Evolutionary conservation across 2,888 invertebrate species (phyloP).

Genomic region (Stenotaenia linearis): DNA sequence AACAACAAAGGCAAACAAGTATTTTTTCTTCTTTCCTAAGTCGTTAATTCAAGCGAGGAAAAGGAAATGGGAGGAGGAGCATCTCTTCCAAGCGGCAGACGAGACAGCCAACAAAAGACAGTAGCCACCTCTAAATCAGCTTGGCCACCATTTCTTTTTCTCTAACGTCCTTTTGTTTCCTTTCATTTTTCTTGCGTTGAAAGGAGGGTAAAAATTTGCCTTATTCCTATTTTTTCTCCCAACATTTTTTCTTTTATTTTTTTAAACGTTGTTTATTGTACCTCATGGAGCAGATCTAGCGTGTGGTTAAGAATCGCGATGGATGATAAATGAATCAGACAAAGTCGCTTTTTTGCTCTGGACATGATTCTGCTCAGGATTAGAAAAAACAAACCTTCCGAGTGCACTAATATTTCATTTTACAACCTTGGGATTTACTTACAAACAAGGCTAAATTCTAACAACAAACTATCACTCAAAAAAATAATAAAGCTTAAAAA

Average conservation of each 20-base stretch:
- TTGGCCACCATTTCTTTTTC: background rate
- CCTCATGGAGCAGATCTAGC: constrained; percentile 9
- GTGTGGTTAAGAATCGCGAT: constrained; percentile 19
- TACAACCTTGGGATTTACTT: constrained; percentile 23
- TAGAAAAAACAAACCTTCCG: constrained; percentile 1
- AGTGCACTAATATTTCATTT: constrained; percentile 23
- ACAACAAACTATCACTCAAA: background rate
- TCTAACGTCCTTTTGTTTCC: background rate
- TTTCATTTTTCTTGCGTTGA: background rate
- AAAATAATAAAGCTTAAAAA: background rate
- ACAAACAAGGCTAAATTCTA: constrained; percentile 13
- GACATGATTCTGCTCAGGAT: constrained; percentile 20
- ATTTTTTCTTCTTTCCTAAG: background rate
- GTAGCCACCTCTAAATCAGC: constrained; percentile 8
- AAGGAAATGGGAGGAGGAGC: background rate
- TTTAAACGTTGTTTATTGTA: constrained; percentile 10
- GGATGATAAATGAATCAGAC: constrained; percentile 19
- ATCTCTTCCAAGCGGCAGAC: background rate
- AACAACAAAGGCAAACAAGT: background rate
- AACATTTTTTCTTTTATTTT: background rate
- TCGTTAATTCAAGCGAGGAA: constrained; percentile 21
- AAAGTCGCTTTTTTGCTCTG: background rate
- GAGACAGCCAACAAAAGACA: background rate
- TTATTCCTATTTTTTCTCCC: background rate
- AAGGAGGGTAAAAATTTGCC: background rate